Evolutionary conservation across 1,140 invertebrate species (phyloP), one percentile per base, ranked within the genome.

Genomic region (Delia radicum): DNA sequence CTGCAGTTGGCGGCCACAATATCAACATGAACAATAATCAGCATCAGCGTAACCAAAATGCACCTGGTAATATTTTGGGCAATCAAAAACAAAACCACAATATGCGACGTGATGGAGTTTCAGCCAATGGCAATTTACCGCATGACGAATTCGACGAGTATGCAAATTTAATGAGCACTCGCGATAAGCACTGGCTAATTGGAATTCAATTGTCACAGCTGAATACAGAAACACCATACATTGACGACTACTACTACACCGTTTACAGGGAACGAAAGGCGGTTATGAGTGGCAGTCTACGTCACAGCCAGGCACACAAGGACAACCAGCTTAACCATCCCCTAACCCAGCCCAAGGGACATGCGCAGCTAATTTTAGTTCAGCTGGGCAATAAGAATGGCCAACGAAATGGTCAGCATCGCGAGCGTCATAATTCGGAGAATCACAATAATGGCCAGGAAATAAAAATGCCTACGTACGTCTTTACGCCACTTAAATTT

Each of bases 151-250:
- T 80, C 72, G 95, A 96, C 85, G 93, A 95, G 80, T 96, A 96
- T 84, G 92, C 93, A 6, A 95, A 95, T 26, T 87, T 98, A 2
- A 98, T 98, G 96, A 96, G 94, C 46, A 90, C 91, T 77, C 90
- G 92, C 48, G 96, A 98, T 81, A 98, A 97, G 82, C 95, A 96
- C 76, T 97, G 96, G 95, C 88, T 98, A 2, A 92, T 96, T 65
- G 96, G 96, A 83, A 97, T 98, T 81, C 96, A 98, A 86, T 87
- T 96, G 79, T 86, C 96, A 75, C 96, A 97, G 84, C 87, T 98
- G 0, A 94, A 94, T 78, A 94, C 94, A 1, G 93, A 93, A 63
- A 94, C 94, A 37, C 94, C 94, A 0, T 95, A 95, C 81, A 91
- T 94, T 78, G 94, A 95, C 80, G 94, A 96, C 83, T 95, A 94